Percentiles rank a stretch among this genome's conserved stretches.
Conservation (phyloP, 2,888 invertebrate genomes). For the Melipona bicolor region DNA sequence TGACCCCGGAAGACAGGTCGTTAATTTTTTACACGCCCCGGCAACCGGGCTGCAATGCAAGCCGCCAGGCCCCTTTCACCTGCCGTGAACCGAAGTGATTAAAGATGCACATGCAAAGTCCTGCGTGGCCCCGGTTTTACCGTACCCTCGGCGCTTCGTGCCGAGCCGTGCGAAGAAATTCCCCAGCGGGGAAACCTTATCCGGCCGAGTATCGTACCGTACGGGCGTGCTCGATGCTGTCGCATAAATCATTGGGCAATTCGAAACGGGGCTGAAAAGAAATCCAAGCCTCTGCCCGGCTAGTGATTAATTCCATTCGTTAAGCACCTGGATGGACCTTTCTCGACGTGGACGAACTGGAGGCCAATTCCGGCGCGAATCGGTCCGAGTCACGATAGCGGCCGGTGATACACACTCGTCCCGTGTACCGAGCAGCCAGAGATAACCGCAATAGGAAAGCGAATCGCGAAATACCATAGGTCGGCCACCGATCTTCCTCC, state of each 20-base stretch:
- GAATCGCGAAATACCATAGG: slow-evolving; percentile 25
- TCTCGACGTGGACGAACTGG: slow-evolving; percentile 11
- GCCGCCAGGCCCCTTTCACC: slow-evolving; percentile 61
- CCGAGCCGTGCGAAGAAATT: slow-evolving; percentile 48
- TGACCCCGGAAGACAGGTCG: slow-evolving; percentile 70
- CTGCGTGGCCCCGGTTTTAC: slow-evolving; percentile 28
- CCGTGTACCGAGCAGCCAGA: neutral
- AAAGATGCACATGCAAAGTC: slow-evolving; percentile 67
- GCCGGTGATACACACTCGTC: neutral
- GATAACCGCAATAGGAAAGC: slow-evolving; percentile 7
- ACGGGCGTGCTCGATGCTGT: slow-evolving; percentile 33
- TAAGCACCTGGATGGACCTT: slow-evolving; percentile 36
- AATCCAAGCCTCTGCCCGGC: slow-evolving; percentile 33
- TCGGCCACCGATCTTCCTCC: neutral
- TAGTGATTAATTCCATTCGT: slow-evolving; percentile 50
- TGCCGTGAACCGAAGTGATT: slow-evolving; percentile 63
- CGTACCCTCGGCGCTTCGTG: slow-evolving; percentile 7
- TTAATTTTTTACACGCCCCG: slow-evolving; percentile 69
- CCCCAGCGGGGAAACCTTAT: slow-evolving; percentile 40
- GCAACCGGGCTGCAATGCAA: slow-evolving; percentile 56
- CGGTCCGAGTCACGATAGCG: slow-evolving; percentile 3
- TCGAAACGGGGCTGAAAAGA: slow-evolving; percentile 48
- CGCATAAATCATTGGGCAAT: slow-evolving; percentile 58
- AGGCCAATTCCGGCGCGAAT: slow-evolving; percentile 9
- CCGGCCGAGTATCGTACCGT: slow-evolving; percentile 39